These are phyloP conservation scores for Aphrophora alni DNA, from an alignment of 2,888 invertebrate genomes.

Conservation along the genomic window DNA sequence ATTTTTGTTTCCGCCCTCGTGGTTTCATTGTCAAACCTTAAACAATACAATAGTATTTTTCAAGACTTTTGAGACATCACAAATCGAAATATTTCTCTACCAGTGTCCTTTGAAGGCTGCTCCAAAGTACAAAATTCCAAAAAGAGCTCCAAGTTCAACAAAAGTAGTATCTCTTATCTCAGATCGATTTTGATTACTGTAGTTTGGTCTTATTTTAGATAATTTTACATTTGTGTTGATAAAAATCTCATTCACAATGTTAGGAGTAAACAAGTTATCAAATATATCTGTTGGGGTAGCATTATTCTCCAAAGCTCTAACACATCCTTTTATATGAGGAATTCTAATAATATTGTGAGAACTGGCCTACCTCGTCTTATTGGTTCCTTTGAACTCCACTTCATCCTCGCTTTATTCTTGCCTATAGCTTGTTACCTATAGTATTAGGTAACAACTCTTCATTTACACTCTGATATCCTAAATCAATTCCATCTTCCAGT, in stretches of 20 bases:
- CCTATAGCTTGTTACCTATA: background rate
- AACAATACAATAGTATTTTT: background rate
- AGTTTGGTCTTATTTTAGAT: background rate
- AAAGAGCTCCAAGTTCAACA: too few species aligned
- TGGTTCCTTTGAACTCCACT: slow-evolving; percentile 11
- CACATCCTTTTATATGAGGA: background rate
- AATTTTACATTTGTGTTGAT: background rate
- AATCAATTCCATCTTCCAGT: too few species aligned
- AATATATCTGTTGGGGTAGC: background rate
- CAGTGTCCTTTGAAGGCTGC: too few species aligned
- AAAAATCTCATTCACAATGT: background rate
- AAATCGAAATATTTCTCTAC: too few species aligned
- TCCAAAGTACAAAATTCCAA: too few species aligned
- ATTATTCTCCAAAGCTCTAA: background rate
- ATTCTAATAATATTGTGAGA: slow-evolving; percentile 10
- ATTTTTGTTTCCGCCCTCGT: background rate
- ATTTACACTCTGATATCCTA: too few species aligned
- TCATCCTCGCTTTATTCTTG: background rate
- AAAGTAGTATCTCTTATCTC: too few species aligned
- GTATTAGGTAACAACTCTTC: too few species aligned
- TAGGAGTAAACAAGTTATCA: too few species aligned
- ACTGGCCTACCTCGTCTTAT: background rate
- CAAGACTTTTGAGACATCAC: too few species aligned
- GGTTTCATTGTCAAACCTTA: background rate
- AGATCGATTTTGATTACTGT: too few species aligned